Base-by-base conservation (phyloP, 2,113 vertebrate species). In the Neodon shergylaensis region DNA sequence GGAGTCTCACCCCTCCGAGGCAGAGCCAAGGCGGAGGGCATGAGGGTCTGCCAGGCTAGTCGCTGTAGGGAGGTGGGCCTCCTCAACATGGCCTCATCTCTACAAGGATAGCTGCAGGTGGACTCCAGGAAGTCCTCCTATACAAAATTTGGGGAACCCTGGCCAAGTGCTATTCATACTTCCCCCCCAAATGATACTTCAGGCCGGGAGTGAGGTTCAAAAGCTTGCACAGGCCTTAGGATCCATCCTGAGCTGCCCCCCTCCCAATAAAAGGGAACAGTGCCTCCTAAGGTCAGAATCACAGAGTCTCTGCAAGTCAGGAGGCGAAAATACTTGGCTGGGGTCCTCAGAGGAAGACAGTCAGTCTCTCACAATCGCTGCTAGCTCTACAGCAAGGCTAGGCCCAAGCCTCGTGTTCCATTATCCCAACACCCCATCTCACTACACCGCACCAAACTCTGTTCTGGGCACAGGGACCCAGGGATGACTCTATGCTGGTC, bases 391-490 rank as follows among this genome's bases (percentile, higher is more conserved):
- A 54, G 61, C 33, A 17, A 52, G 2, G 52, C 36, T 24, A 90
- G 74, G 8, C 47, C 81, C 36, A 44, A n/a, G 24, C 21, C 52
- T 85, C 89, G 39, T 2, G 6, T 36, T 65, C 76, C 85, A 12
- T 63, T 42, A 5, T 5, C 79, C 36, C 49, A 47, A 28, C 7
- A 26, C 65, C 13, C 6, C 36, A 10, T 26, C 17, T 54, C 5
- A 8, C 70, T 19, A 28, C 44, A 19, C 31, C 19, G 28, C 26
- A 1, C 81, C 61, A 16, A 73, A 66, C 82, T 54, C 91, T 19
- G 36, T 3, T 16, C 74, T 47, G 1, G 0, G 26, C 61, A 21
- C 0, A 0, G 65, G 44, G 7, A 24, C 36, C 44, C 10, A 17
- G 44, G 63, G 52, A 52, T 58, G 33, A 42, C 19, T 44, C n/a